Percentiles rank a stretch among this genome's conserved stretches.
These are phyloP conservation scores for Prinia subflava DNA, from an alignment of 2,113 vertebrate genomes.

Conservation along the genomic window DNA sequence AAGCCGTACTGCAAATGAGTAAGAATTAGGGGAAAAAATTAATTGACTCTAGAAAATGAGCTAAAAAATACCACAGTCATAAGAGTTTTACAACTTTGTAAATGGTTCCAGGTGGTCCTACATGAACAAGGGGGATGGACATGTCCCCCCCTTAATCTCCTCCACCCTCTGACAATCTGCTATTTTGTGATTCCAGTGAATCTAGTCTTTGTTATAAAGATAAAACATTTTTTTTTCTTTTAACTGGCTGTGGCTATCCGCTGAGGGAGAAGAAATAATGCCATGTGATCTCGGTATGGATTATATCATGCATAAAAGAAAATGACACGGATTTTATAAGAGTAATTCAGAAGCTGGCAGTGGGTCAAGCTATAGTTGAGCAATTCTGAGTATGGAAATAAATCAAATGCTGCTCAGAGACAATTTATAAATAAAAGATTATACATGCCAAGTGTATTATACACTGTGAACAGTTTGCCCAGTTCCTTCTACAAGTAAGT, in stretches of 20 bases:
- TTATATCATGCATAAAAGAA: background rate
- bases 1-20: background rate
- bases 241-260: background rate
- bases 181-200: background rate
- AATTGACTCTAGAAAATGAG: background rate
- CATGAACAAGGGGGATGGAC: fast-evolving
- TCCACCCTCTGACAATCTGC: background rate
- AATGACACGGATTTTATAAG: background rate
- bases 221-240: background rate
- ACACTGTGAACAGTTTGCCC: background rate
- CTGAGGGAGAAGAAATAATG: background rate
- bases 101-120: background rate
- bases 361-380: background rate
- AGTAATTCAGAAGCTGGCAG: background rate
- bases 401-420: background rate
- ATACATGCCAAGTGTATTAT: background rate
- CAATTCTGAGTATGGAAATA: background rate
- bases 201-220: background rate
- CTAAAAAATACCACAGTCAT: background rate
- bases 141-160: background rate
- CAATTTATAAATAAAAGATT: background rate
- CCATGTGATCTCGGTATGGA: background rate
- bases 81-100: background rate
- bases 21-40: background rate
- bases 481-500: background rate